Conservation (phyloP, 2,888 invertebrate genomes). For the Lepidocyrtinus sp. region DNA sequence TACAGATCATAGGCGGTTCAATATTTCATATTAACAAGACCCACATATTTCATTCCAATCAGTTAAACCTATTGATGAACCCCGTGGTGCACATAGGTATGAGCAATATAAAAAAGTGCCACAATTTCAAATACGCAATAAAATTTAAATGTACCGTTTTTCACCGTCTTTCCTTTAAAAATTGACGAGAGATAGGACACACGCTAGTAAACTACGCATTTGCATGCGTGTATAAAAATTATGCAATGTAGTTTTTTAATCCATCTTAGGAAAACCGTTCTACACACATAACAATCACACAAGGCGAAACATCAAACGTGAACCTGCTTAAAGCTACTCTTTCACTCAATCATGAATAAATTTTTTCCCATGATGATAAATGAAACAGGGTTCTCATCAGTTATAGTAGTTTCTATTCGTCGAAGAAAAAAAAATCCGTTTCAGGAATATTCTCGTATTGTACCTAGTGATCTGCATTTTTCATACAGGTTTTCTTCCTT, state of each 20-base stretch:
- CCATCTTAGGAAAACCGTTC: not conserved
- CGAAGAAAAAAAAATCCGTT: not conserved
- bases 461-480: not conserved
- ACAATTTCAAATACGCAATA: not conserved
- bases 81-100: no score
- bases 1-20: no score
- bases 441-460: not conserved
- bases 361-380: not conserved
- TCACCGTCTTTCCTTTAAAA: constrained; percentile 42
- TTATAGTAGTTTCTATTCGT: not conserved
- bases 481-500: not conserved
- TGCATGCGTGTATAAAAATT: not conserved
- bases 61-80: not conserved
- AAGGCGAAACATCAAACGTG: not conserved
- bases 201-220: not conserved
- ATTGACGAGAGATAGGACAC: not conserved
- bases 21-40: no score
- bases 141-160: constrained; percentile 55
- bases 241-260: no score
- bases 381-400: no score
- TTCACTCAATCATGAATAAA: not conserved
- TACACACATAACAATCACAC: not conserved
- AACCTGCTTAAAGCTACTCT: not conserved
- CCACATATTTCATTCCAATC: no score
- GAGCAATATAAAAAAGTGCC: not conserved